phyloP scores from a whole-genome alignment of 2,797 vertebrate genomes.

The Malacoraja senta region DNA sequence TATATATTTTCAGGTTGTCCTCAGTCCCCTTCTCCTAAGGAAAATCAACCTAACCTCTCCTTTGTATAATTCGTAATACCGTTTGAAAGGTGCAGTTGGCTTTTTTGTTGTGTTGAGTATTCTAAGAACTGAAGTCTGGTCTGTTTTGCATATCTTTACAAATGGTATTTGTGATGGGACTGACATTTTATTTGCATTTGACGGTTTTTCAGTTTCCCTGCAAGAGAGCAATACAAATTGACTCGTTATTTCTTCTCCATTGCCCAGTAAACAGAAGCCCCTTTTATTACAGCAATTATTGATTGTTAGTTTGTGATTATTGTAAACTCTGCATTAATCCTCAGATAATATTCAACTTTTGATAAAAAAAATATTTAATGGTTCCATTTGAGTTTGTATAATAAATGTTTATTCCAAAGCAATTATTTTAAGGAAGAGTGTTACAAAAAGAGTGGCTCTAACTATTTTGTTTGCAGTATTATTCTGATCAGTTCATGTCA shows the following conservation, averaged over 20 bases:
- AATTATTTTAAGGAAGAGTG: neutral
- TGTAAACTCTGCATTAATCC: neutral
- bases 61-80: too few species aligned
- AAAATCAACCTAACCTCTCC: too few species aligned
- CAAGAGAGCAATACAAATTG: neutral
- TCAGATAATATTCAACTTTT: neutral
- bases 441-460: neutral
- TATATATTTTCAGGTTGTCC: too few species aligned
- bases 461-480: neutral
- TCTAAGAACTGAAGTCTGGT: neutral
- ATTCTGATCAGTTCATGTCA: neutral
- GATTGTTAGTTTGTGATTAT: neutral
- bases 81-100: neutral
- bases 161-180: neutral
- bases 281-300: neutral
- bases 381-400: neutral
- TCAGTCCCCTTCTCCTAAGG: too few species aligned
- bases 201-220: neutral
- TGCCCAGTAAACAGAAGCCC: neutral
- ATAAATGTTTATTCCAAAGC: neutral
- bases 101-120: too few species aligned
- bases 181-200: slow-evolving; percentile 18
- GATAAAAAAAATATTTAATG: neutral
- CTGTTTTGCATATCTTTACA: neutral
- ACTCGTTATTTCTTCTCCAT: neutral